A percentile compares a stretch with the other conserved stretches of the same genome.
Evolutionary conservation across 2,888 invertebrate genomes (phyloP).

Genomic region (Cephus nigrinus): DNA sequence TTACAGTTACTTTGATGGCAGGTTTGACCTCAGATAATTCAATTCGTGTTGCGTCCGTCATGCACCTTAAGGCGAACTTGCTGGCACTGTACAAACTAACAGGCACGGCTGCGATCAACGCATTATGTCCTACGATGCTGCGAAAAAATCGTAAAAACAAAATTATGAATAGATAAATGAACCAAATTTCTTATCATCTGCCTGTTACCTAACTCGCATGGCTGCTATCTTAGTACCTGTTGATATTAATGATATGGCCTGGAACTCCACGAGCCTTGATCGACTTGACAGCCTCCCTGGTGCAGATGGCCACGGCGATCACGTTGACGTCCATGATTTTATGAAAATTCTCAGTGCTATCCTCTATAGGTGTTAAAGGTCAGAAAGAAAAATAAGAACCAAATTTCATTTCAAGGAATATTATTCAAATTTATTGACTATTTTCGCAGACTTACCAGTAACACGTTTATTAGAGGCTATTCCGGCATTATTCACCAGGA

Average conservation of each 20-base stretch:
- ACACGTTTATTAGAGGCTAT: too few relatives aligned
- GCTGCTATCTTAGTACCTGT: slow-evolving; percentile 65
- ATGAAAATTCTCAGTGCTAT: slow-evolving; percentile 56
- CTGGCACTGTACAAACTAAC: too few relatives aligned
- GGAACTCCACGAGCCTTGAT: slow-evolving; percentile 68
- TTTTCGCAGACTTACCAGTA: too few relatives aligned
- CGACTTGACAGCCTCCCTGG: slow-evolving; percentile 69
- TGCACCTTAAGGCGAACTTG: too few relatives aligned
- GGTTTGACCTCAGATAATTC: too few relatives aligned
- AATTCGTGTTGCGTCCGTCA: too few relatives aligned
- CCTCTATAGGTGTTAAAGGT: slow-evolving; percentile 26
- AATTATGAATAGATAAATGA: background rate
- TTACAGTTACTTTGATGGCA: too few relatives aligned
- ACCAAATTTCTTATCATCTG: slow-evolving; percentile 1
- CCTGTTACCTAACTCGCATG: too few relatives aligned
- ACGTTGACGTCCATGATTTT: slow-evolving; percentile 70
- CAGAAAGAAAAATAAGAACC: too few relatives aligned
- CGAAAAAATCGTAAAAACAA: background rate
- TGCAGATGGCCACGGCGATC: slow-evolving; percentile 69
- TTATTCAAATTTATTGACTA: background rate
- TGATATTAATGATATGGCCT: slow-evolving; percentile 74
- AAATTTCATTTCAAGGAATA: too few relatives aligned
- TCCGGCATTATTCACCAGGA: slow-evolving; percentile 74
- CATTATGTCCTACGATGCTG: too few relatives aligned
- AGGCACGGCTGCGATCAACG: too few relatives aligned